A percentile compares a stretch with the other conserved stretches of the same genome.
Conservation (phyloP, 2,797 vertebrate species). For the Acrocephalus scirpaceus region DNA sequence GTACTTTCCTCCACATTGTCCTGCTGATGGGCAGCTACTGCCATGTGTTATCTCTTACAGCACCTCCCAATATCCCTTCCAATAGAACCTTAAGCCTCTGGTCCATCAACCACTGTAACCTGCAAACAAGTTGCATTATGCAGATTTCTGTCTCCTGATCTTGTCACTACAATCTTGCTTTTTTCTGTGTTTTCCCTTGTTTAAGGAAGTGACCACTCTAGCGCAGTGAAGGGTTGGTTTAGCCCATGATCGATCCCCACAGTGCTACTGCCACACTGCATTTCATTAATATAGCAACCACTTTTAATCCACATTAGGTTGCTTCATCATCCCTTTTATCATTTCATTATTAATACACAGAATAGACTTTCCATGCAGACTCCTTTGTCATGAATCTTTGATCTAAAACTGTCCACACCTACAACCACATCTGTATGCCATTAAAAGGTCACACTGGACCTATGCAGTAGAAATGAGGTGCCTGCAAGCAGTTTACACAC, state of each 20-base stretch:
- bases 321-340: not conserved
- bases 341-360: not conserved
- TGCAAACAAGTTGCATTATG: not conserved
- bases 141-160: not conserved
- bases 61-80: not conserved
- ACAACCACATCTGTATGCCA: not conserved
- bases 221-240: not conserved
- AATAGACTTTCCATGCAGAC: not conserved
- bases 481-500: not conserved
- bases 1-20: not conserved
- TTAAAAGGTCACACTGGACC: not conserved
- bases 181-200: not conserved
- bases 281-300: not conserved
- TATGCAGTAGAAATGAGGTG: not conserved
- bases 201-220: not conserved
- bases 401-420: not conserved
- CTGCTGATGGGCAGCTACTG: not conserved
- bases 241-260: fast-evolving
- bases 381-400: not conserved
- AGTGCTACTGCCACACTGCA: not conserved
- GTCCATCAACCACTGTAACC: not conserved
- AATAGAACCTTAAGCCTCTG: not conserved
- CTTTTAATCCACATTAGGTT: not conserved
- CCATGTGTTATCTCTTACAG: not conserved
- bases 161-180: not conserved